Evolutionary conservation across 2,113 vertebrate species (phyloP).

Genomic region (Silurus meridionalis): DNA sequence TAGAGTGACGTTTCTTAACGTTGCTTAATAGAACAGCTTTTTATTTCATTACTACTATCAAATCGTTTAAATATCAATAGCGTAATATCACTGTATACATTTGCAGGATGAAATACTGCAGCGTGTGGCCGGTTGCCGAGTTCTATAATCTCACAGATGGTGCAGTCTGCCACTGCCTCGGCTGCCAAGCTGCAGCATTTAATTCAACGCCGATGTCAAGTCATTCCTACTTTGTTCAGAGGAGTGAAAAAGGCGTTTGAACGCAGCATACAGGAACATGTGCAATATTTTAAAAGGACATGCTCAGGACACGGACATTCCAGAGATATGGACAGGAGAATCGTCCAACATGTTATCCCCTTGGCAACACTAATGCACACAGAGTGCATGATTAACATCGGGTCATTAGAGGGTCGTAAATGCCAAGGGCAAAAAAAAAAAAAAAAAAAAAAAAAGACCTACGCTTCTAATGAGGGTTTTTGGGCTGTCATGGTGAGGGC

Average conservation of each 20-base stretch:
- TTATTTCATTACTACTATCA: neutral
- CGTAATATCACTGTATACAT: neutral
- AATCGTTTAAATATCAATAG: neutral
- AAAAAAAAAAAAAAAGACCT: neutral
- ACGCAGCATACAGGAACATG: neutral
- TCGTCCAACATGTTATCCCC: constrained; percentile 25
- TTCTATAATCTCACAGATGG: neutral
- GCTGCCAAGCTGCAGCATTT: constrained; percentile 45
- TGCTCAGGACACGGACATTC: constrained; percentile 12
- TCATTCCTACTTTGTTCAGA: neutral
- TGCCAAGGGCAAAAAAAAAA: neutral
- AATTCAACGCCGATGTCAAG: constrained; percentile 2
- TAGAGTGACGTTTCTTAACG: too few relatives aligned
- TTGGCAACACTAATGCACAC: constrained; percentile 22
- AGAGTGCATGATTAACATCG: constrained; percentile 38
- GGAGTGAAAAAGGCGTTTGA: neutral
- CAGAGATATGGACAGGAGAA: neutral
- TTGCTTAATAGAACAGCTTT: too few relatives aligned
- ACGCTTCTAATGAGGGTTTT: neutral
- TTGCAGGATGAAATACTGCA: neutral
- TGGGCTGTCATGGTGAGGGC: neutral
- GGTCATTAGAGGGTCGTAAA: constrained; percentile 35
- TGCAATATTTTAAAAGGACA: constrained; percentile 28
- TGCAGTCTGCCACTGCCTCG: neutral
- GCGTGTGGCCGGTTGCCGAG: neutral